Percentiles rank a stretch among this genome's conserved stretches.
Conservation (phyloP, 2,888 invertebrate species). For the Tribolium freemani region DNA sequence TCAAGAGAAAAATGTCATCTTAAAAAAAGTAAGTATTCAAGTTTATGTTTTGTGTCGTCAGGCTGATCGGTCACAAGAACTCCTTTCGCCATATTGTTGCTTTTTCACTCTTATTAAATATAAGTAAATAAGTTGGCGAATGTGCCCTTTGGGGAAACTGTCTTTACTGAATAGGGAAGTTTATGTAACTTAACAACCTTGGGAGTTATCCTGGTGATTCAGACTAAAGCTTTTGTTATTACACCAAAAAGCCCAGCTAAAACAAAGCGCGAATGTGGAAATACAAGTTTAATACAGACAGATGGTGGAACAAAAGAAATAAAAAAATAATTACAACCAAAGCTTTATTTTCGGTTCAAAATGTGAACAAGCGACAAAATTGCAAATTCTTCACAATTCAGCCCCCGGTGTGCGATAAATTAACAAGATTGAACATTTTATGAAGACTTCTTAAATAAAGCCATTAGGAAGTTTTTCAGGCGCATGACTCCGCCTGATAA, state of each 20-base stretch:
- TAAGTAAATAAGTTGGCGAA: slow-evolving; percentile 24
- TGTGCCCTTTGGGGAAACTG: slow-evolving; percentile 4
- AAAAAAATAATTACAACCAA: neutral
- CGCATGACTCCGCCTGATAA: slow-evolving; percentile 11
- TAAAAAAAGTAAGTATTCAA: slow-evolving; percentile 29
- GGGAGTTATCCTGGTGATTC: slow-evolving; percentile 17
- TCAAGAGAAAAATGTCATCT: slow-evolving; percentile 30
- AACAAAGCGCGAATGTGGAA: slow-evolving; percentile 25
- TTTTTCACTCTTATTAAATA: slow-evolving; percentile 19
- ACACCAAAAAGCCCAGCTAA: slow-evolving; percentile 6
- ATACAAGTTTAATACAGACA: neutral
- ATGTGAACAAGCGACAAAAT: neutral
- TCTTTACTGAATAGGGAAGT: slow-evolving; percentile 15
- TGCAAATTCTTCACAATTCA: slow-evolving; percentile 7
- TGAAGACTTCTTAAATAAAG: slow-evolving; percentile 15
- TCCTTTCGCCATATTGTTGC: neutral
- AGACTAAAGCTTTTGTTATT: slow-evolving; percentile 16
- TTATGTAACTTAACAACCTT: slow-evolving; percentile 28
- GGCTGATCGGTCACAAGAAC: slow-evolving; percentile 14
- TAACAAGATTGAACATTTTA: slow-evolving; percentile 11
- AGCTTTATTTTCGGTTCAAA: neutral
- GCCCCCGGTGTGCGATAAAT: slow-evolving; percentile 6
- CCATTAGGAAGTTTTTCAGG: slow-evolving; percentile 30
- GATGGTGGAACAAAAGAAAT: slow-evolving; percentile 1
- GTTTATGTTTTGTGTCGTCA: slow-evolving; percentile 20